Evolutionary conservation across 2,888 invertebrate genomes (phyloP).

Genomic region (Campoplex nolae): DNA sequence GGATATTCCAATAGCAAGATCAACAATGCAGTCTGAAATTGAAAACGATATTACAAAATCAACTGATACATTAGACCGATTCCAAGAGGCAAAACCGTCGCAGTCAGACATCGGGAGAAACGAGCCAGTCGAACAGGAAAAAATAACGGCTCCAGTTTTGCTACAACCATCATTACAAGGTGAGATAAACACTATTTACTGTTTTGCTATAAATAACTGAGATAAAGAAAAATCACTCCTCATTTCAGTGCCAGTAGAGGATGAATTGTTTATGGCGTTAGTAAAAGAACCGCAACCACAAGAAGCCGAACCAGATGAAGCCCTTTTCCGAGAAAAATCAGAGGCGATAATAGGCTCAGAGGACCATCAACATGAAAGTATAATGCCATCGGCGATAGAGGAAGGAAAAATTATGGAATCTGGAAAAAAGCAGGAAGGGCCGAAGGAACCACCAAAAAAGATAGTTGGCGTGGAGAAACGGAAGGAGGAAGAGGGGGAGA

Average conservation of each 20-base stretch:
- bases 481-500: conserved; percentile 40
- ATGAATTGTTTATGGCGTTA: neutral
- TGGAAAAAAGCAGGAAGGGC: conserved; percentile 33
- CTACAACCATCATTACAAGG: neutral
- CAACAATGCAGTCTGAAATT: neutral
- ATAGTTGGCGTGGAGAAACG: conserved; percentile 18
- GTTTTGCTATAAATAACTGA: neutral
- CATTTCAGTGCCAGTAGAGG: conserved; percentile 3
- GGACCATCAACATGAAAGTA: neutral
- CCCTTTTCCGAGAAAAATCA: conserved; percentile 5
- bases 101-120: conserved; percentile 6
- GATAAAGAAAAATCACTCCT: neutral
- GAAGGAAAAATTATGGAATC: conserved; percentile 8
- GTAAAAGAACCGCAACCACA: neutral
- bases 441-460: neutral
- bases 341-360: neutral
- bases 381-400: conserved; percentile 9
- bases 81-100: neutral
- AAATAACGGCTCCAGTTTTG: neutral
- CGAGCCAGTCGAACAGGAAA: neutral
- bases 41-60: neutral
- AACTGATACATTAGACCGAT: neutral
- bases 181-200: neutral
- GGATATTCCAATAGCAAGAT: conserved; percentile 1
- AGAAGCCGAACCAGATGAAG: neutral